Evolutionary conservation across 2,797 vertebrate species (phyloP), one percentile per base, ranked within the genome.

Genomic region (Pseudochromis fuscus): DNA sequence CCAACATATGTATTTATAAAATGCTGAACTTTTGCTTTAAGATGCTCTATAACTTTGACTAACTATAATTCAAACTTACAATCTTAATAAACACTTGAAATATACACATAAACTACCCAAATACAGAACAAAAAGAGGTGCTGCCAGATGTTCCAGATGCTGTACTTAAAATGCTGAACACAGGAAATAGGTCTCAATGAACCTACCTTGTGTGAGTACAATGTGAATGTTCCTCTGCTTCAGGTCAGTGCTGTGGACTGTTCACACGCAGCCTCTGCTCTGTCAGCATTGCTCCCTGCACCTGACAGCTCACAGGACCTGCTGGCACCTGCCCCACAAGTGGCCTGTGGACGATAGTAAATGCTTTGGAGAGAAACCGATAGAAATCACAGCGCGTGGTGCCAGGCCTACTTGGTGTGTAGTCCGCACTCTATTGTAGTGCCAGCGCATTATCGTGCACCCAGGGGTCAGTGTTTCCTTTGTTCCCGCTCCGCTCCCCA

Each of bases 401-500:
- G 71, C 81, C 84, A 66, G 61, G 50, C 50, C 25, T 50, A 42
- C 40, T 58, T 76, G 70, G 61, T 69, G 28, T 50, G 53, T 27
- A 10, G 35, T 62, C 57, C 55, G 31, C 23, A 45, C 55, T 63
- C 35, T 62, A 72, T 72, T 80, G 67, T 48, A 49, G 53, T 61
- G 69, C 52, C 81, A 84, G 57, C 16, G 45, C 69, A 75, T 79
- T 84, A 79, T 87, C 86, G 75, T 30, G 57, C 60, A 86, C 52
- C 58, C 27, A 59, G 70, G 69, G 84, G 83, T 87, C 83, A 88
- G 72, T 78, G 75, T 83, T 90, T 77, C 72, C 74, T 77, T 84
- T 87, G 77, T 89, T 82, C 64, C 53, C 19, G 23, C 61, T 53
- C 37, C 49, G 33, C 64, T 72, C 67, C 70, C 67, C 71, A 77